Evolutionary conservation across 2,888 invertebrate genomes (phyloP), one percentile per base, ranked within the genome.

Genomic region (Athalia circularis): DNA sequence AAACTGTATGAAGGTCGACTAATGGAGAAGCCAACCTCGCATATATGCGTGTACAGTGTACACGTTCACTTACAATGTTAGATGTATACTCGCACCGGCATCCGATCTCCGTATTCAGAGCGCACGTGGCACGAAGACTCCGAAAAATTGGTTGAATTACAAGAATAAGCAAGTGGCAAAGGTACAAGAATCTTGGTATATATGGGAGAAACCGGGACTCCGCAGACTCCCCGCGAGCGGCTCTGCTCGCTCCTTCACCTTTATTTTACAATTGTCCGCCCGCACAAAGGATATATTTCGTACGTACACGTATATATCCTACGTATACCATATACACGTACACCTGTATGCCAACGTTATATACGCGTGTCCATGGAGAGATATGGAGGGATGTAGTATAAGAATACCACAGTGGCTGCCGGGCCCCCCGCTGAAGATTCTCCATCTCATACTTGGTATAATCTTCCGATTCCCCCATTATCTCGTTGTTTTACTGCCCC

Each of bases 391-490:
- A 54, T 52, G 29, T 29, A 54, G 54, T 72, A 59, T 59, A 72
- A 72, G 45, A 59, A 59, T 61, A 47, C 50, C 15, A 47, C 45
- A 72, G 72, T 59, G 43, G 72, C 52, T 68, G 52, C 61, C 4
- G 11, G n/a, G 6, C 11, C 11, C 52, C 50, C 72, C 72, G 59
- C 72, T 59, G 59, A 72, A 72, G 72, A 72, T 72, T 72, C 59
- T 59, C 68, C 68, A 54, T 68, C 68, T 81, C 80, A 79, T 81
- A 79, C 80, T 81, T 80, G 82, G 82, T 85, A 86, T 86, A 86
- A 87, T 86, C 87, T 84, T 85, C 83, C 86, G 87, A 86, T 87
- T 87, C 86, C 85, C 84, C 86, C 87, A 87, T 88, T 87, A 88
- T 86, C 85, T 84, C 85, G 85, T 87, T 88, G 87, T 88, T 88